Evolutionary conservation across 2,888 invertebrate genomes (phyloP).

Genomic region (Thelaira solivaga): DNA sequence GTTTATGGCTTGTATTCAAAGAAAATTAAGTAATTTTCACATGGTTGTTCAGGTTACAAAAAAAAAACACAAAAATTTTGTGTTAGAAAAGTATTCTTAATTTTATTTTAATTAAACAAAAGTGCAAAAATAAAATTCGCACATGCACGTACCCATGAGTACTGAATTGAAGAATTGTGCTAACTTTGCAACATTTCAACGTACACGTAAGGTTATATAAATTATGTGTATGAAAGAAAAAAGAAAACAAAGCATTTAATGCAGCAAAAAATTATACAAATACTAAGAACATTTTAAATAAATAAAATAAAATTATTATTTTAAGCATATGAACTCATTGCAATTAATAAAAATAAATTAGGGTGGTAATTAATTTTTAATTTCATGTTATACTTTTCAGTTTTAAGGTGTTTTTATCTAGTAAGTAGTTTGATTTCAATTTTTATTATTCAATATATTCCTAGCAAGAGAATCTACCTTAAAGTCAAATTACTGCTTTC

Average conservation of each 20-base stretch:
- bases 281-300: conserved; percentile 3
- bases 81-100: too few relatives aligned
- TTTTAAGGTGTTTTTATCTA: neutral
- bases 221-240: conserved; percentile 11
- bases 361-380: neutral
- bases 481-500: too few relatives aligned
- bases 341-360: conserved; percentile 7
- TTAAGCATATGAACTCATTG: conserved; percentile 45
- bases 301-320: conserved; percentile 23
- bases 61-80: too few relatives aligned
- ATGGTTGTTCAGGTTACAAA: too few relatives aligned
- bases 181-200: conserved; percentile 31
- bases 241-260: neutral
- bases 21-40: too few relatives aligned
- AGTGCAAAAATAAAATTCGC: too few relatives aligned
- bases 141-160: neutral
- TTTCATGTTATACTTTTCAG: neutral
- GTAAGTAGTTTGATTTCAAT: too few relatives aligned
- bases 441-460: too few relatives aligned
- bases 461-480: too few relatives aligned
- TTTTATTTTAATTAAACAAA: too few relatives aligned
- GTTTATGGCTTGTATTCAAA: too few relatives aligned
- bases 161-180: neutral
- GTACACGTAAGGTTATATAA: conserved; percentile 38
- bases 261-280: neutral